Evolutionary conservation across 2,797 vertebrate species (phyloP).

Genomic region (Atherinosoma microstoma): DNA sequence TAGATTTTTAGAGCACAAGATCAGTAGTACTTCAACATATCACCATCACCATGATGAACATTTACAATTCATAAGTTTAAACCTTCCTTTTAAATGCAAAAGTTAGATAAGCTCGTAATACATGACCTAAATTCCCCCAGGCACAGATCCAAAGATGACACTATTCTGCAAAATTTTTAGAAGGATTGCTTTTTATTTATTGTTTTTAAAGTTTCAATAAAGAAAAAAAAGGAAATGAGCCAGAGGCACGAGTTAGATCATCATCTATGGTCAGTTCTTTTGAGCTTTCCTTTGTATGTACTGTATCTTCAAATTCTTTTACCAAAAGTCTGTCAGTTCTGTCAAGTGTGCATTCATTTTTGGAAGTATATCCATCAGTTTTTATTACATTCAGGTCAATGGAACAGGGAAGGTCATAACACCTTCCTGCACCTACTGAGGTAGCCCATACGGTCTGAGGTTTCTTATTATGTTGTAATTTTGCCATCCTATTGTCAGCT

Average conservation of each 20-base stretch:
- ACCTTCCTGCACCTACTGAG: not conserved
- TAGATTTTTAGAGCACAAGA: not conserved
- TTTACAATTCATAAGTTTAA: not conserved
- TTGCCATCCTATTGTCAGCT: not conserved
- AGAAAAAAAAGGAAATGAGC: not conserved
- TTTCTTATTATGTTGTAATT: not conserved
- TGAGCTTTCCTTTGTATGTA: not conserved
- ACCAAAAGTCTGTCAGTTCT: not conserved
- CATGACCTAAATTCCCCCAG: not conserved
- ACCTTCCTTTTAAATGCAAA: not conserved
- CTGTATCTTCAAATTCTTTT: not conserved
- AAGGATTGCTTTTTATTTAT: not conserved
- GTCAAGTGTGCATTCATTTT: not conserved
- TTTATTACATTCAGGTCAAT: slow-evolving; percentile 3
- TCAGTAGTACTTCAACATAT: not conserved
- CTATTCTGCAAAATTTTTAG: not conserved
- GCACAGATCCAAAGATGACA: not conserved
- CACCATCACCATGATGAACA: slow-evolving; percentile 1
- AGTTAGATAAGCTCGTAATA: not conserved
- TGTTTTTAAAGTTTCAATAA: not conserved
- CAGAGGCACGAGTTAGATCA: not conserved
- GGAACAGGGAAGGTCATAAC: not conserved
- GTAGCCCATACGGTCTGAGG: not conserved
- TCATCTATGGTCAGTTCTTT: not conserved
- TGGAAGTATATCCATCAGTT: slow-evolving; percentile 2